Evolutionary conservation across 1,140 invertebrate species (phyloP), one percentile per base, ranked within the genome.

Genomic region (Bombus affinis): DNA sequence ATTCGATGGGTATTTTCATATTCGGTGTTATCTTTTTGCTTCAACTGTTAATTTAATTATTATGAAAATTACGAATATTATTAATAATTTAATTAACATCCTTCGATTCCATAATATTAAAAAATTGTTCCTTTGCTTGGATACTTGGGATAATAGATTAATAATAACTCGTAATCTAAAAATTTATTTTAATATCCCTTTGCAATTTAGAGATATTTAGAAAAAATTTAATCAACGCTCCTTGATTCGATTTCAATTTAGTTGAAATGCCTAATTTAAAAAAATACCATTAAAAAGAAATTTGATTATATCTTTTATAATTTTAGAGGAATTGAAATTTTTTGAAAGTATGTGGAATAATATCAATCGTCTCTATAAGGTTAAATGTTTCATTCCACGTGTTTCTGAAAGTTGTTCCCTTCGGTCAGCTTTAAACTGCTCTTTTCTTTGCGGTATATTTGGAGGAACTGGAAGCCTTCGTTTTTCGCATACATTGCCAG

Each of bases 401-500:
- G 12, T 70, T 18, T 77, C 44, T 47, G 9, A 28, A 80, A 37
- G 3, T n/a, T 65, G 42, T 80, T 80, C 8, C 15, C 66, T 13
- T 66, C 78, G 37, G 25, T 76, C 81, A 76, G 81, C 72, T 76
- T 83, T 76, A 25, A 76, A 83, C 42, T 76, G 18, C 72, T 76
- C 42, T 83, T 76, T 83, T 66, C 81, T 65, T 66, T 74, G 80
- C 71, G 71, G 12, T 74, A 74, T 25, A 73, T 47, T 66, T 39
- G 5, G 10, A 13, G n/a, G 18, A 35, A 37, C 28, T 9, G n/a
- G 25, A 44, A 73, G 37, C 80, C 44, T 73, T 73, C 68, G 47
- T 81, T 62, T 62, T 65, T 73, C 47, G 57, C 81, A 83, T 83
- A 74, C 32, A 62, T 83, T 22, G 44, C 72, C 72, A 68, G 59